These are phyloP conservation scores for Austrolebias charrua DNA, from an alignment of 2,797 vertebrate genomes.

Conservation along the genomic window DNA sequence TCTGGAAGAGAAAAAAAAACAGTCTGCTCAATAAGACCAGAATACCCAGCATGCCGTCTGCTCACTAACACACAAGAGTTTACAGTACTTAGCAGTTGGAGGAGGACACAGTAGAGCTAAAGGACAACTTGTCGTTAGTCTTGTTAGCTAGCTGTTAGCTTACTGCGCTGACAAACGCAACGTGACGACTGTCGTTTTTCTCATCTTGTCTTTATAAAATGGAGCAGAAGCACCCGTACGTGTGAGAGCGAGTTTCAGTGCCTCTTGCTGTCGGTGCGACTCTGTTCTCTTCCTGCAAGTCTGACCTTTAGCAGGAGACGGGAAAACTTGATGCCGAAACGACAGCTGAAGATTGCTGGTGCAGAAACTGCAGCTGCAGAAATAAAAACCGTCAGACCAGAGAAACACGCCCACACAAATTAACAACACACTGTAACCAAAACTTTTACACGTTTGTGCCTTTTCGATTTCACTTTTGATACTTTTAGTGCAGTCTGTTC, in stretches of 20 bases:
- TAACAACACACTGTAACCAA: too few species aligned
- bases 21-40: background rate
- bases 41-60: background rate
- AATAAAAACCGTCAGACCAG: constrained; percentile 8
- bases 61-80: too few species aligned
- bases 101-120: too few species aligned
- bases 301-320: constrained; percentile 13
- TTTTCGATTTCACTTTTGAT: background rate
- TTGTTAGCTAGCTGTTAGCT: background rate
- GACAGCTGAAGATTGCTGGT: background rate
- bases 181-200: background rate
- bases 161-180: background rate
- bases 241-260: constrained; percentile 31
- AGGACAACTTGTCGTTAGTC: too few species aligned
- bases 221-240: background rate
- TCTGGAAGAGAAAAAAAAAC: background rate
- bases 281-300: constrained; percentile 20
- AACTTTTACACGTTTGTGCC: background rate
- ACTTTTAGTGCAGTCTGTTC: background rate
- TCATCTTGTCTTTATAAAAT: background rate
- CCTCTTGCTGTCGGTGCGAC: constrained; percentile 12
- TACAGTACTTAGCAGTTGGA: too few species aligned
- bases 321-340: constrained; percentile 4
- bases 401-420: constrained; percentile 6
- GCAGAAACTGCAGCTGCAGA: constrained; percentile 21